Evolutionary conservation across 2,113 vertebrate genomes (phyloP).

Genomic region (Clarias magur): DNA sequence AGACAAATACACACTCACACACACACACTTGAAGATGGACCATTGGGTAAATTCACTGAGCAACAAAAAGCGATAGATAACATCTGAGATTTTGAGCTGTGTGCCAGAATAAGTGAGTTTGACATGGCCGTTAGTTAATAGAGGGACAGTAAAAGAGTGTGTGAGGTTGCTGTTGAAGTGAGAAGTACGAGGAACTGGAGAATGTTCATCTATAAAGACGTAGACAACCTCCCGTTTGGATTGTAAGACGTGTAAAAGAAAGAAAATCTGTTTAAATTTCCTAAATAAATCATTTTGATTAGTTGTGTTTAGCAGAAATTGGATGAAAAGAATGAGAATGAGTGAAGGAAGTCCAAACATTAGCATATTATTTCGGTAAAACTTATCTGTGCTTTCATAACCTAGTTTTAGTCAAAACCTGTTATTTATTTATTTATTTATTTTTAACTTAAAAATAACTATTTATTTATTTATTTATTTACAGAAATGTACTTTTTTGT

Average conservation of each 20-base stretch:
- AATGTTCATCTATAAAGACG: not conserved
- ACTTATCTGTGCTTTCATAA: not conserved
- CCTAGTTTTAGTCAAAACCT: not conserved
- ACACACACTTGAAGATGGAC: slow-evolving; percentile 26
- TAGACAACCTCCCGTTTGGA: not conserved
- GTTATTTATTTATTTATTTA: not conserved
- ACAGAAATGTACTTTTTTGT: too few species aligned
- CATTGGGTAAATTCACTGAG: slow-evolving; percentile 30
- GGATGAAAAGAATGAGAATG: not conserved
- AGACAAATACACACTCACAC: slow-evolving; percentile 45
- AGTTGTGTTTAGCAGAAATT: not conserved
- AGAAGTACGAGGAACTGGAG: not conserved
- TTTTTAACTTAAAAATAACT: not conserved
- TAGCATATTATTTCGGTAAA: not conserved
- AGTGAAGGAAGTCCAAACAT: not conserved
- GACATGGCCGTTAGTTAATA: slow-evolving; percentile 34
- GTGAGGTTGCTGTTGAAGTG: not conserved
- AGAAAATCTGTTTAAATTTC: not conserved
- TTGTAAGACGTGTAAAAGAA: not conserved
- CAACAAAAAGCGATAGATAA: slow-evolving; percentile 42
- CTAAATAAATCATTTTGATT: not conserved
- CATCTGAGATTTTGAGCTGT: slow-evolving; percentile 46
- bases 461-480: not conserved
- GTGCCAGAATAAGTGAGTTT: slow-evolving; percentile 31
- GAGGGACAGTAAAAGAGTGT: not conserved